Evolutionary conservation across 2,113 vertebrate species (phyloP).

Genomic region (Furnarius figulus): DNA sequence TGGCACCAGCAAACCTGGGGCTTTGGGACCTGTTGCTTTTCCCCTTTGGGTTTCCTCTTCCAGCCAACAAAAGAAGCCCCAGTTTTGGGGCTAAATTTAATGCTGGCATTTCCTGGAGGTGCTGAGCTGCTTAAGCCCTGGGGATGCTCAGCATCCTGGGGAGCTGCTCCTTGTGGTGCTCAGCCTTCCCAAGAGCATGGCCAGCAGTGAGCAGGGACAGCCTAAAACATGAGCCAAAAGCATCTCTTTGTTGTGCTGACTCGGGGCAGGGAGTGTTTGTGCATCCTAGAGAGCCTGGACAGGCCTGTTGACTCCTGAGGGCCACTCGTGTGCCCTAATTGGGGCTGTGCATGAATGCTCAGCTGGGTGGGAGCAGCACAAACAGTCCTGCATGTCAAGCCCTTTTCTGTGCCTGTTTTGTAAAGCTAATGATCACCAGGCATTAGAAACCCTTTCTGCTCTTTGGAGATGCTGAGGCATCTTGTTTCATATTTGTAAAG

Average conservation of each 20-base stretch:
- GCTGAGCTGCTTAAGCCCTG: neutral
- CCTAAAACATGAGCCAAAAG: neutral
- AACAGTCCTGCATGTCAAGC: neutral
- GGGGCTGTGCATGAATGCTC: neutral
- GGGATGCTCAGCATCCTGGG: neutral
- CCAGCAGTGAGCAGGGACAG: neutral
- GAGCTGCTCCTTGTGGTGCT: neutral
- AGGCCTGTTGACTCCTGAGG: neutral
- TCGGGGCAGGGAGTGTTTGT: neutral
- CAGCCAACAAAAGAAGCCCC: fast-evolving
- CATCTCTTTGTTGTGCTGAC: neutral
- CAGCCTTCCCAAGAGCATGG: fast-evolving
- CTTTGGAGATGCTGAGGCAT: neutral
- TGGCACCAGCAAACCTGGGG: fast-evolving
- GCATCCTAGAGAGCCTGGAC: neutral
- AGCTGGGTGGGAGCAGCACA: neutral
- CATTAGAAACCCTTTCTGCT: neutral
- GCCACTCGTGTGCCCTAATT: neutral
- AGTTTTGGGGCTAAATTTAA: fast-evolving
- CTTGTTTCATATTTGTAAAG: neutral
- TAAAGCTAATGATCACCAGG: neutral
- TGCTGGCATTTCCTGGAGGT: neutral
- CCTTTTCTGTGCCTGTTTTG: neutral
- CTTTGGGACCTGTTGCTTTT: neutral
- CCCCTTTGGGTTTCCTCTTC: neutral